Evolutionary conservation across 2,113 vertebrate species (phyloP).

Genomic region (Chloropsis cyanopogon): DNA sequence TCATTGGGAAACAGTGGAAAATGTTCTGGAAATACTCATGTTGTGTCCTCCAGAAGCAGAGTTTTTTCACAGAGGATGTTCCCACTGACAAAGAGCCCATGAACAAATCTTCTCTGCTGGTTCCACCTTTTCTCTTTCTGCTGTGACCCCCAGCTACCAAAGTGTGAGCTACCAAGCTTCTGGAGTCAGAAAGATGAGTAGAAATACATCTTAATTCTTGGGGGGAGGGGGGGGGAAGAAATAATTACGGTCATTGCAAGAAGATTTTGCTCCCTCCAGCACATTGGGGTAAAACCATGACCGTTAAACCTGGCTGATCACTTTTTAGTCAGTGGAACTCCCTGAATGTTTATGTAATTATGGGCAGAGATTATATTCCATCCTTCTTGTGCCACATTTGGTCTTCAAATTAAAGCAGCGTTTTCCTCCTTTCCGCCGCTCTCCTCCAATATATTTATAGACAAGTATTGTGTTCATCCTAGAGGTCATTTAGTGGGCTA

Average conservation of each 20-base stretch:
- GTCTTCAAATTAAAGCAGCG: not conserved
- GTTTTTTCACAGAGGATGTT: not conserved
- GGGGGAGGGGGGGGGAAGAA: not conserved
- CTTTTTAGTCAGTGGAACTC: not conserved
- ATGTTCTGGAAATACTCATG: not conserved
- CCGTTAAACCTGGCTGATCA: not conserved
- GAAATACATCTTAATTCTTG: not conserved
- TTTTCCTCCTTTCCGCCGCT: not conserved
- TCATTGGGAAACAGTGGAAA: not conserved
- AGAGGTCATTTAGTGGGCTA: not conserved
- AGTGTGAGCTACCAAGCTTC: not conserved
- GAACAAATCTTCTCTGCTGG: not conserved
- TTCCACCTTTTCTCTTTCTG: not conserved
- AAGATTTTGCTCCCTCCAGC: not conserved
- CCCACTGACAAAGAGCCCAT: not conserved
- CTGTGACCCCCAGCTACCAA: not conserved
- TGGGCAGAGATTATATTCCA: not conserved
- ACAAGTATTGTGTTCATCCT: not conserved
- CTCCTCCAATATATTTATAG: not conserved
- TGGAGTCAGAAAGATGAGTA: not conserved
- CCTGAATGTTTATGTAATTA: not conserved
- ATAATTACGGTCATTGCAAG: not conserved
- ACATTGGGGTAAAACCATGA: not conserved
- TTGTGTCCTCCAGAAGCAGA: not conserved
- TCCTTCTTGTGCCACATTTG: not conserved